These are phyloP conservation scores for Tridacna gigas DNA, from an alignment of 2,888 invertebrate genomes.

Conservation along the genomic window DNA sequence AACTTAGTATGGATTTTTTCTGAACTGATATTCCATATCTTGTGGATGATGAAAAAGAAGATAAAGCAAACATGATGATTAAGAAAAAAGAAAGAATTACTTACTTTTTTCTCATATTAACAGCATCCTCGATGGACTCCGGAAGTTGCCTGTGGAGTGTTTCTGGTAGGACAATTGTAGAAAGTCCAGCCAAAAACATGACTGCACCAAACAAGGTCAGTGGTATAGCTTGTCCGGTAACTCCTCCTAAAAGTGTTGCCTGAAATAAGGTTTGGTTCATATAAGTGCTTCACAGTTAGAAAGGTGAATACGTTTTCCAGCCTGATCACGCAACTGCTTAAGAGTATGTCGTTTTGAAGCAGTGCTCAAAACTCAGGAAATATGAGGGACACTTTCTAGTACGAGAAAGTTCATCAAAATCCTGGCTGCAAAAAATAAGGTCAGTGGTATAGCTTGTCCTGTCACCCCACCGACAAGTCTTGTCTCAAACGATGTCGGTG, in stretches of 20 bases:
- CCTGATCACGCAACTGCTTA: no score
- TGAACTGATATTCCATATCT: no score
- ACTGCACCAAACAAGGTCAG: conserved; percentile 67
- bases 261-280: conserved; percentile 14
- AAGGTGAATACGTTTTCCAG: no score
- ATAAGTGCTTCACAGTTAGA: no score
- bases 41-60: no score
- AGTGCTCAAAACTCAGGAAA: no score
- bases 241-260: conserved; percentile 52
- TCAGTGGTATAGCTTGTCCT: conserved; percentile 64
- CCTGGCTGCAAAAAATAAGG: conserved; percentile 66
- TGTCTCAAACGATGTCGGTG: conserved; percentile 38
- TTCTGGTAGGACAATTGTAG: conserved; percentile 72
- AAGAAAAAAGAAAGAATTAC: not conserved
- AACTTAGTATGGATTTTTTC: no score
- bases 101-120: conserved; percentile 28
- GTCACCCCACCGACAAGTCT: conserved; percentile 40
- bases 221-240: conserved; percentile 62
- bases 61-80: no score
- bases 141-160: conserved; percentile 71
- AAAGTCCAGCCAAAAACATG: conserved; percentile 67
- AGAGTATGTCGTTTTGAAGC: no score
- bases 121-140: conserved; percentile 73
- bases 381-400: conserved; percentile 63
- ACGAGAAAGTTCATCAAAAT: conserved; percentile 70